Base-by-base conservation (phyloP, 2,113 vertebrate species). In the Callopanchax toddi region DNA sequence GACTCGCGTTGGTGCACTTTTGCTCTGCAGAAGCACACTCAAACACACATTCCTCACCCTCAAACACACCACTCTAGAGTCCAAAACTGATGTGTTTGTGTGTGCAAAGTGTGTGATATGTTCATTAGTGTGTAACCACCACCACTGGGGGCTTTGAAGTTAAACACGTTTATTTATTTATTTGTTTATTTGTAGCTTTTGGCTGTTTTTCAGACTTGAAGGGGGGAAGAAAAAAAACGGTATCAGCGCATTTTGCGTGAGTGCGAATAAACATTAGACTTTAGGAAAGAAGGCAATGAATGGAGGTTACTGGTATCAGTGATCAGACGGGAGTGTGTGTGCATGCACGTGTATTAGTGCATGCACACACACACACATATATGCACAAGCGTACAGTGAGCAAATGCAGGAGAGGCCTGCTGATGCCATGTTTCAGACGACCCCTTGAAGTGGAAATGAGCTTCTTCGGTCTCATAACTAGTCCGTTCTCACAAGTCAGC, bases 371-470 rank as follows among this genome's bases (percentile, higher is more conserved):
- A 37, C 36, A 13, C 36, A 13, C 12, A n/a, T n/a, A n/a, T n/a
- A n/a, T n/a, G 15, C 43, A 50, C 44, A 16, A 10, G 1, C 13
- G 25, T 34, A 60, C 25, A 43, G 32, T n/a, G 20, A 62, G 65
- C 55, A 13, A 54, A 43, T 51, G 76, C 69, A 68, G 71, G 72
- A 80, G 73, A 85, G 82, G 81, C 78, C 84, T 91, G 90, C 91
- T 91, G 91, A 92, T 91, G 89, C 88, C 81, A 86, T 85, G 87
- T 86, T 88, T 89, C 86, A 89, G 84, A 77, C 81, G 71, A 85
- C 81, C 82, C 82, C 87, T 91, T 91, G 89, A 92, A 90, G 89
- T 91, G 89, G 87, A 90, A 92, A 91, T 91, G 74, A 92, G 89
- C 77, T 84, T 82, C 80, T 76, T 79, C 56, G 39, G 65, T 76